phyloP scores from a whole-genome alignment of 35 echinoderm and acorn worm genomes.

The Lytechinus pictus region DNA sequence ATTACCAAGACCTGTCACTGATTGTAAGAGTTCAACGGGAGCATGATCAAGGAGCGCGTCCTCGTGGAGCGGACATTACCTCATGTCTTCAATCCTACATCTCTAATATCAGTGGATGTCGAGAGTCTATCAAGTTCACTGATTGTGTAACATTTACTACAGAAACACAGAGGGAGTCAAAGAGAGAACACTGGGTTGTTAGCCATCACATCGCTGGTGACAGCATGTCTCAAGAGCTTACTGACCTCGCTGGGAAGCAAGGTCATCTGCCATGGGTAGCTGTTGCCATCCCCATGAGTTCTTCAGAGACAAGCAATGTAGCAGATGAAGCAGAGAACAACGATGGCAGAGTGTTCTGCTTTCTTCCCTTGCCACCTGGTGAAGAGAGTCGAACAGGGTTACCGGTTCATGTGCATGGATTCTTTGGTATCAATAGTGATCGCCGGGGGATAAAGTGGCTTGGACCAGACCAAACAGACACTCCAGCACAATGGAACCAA shows the following conservation, averaged over 20 bases:
- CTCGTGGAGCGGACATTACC: not conserved
- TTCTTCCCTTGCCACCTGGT: slow-evolving; percentile 78
- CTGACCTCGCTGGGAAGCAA: not conserved
- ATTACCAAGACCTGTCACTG: not conserved
- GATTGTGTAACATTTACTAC: not conserved
- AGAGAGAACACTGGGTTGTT: not conserved
- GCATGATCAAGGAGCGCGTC: not conserved
- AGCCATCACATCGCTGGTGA: slow-evolving; percentile 24
- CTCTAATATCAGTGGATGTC: not conserved
- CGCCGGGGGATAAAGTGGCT: slow-evolving; percentile 82
- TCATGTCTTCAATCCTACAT: not conserved
- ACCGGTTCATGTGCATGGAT: slow-evolving; percentile 91
- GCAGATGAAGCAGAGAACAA: not conserved
- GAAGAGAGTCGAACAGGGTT: slow-evolving; percentile 65
- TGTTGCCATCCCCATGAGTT: not conserved
- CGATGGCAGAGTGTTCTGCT: slow-evolving; percentile 80
- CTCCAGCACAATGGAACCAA: slow-evolving; percentile 79
- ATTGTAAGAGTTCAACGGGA: not conserved
- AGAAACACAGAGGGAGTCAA: not conserved
- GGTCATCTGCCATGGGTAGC: slow-evolving; percentile 21
- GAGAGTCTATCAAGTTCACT: not conserved
- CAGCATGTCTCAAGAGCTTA: not conserved
- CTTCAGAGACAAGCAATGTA: not conserved
- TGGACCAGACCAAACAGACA: slow-evolving; percentile 71
- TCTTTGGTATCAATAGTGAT: slow-evolving; percentile 83